These are phyloP conservation scores for Barbus barbus DNA, from an alignment of 2,113 vertebrate species.

Conservation along the genomic window DNA sequence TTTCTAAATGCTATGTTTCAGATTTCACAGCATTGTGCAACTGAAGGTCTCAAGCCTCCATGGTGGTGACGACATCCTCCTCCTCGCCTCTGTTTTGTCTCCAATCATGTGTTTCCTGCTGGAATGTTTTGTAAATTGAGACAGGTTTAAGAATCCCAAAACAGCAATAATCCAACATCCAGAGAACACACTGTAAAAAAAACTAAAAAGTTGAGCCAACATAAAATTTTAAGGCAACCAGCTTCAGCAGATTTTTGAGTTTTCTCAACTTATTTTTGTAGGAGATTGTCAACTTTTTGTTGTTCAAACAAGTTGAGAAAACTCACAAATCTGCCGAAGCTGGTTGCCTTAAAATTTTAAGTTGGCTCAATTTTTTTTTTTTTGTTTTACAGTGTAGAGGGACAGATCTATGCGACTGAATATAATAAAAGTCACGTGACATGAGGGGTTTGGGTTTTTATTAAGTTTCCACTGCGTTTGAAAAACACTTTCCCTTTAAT, in stretches of 20 bases:
- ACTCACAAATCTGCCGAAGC: too few species aligned
- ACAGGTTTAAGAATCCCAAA: background rate
- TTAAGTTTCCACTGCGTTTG: slow-evolving; percentile 58
- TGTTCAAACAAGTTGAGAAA: too few species aligned
- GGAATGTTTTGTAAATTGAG: background rate
- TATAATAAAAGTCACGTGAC: background rate
- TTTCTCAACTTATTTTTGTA: too few species aligned
- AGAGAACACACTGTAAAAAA: too few species aligned
- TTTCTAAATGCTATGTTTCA: too few species aligned
- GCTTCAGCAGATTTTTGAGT: too few species aligned
- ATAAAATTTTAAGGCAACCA: too few species aligned
- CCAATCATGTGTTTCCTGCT: background rate
- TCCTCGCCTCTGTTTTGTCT: background rate
- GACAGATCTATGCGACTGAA: background rate
- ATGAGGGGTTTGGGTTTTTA: slow-evolving; percentile 44
- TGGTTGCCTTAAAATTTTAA: too few species aligned
- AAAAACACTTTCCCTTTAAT: slow-evolving; percentile 53
- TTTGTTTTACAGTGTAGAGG: too few species aligned
- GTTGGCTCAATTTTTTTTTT: too few species aligned
- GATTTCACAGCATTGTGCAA: background rate
- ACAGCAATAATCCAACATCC: slow-evolving; percentile 8
- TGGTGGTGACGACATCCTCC: background rate
- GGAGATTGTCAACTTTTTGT: too few species aligned
- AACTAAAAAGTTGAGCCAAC: too few species aligned
- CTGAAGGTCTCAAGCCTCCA: background rate